Conservation (phyloP, 2,797 vertebrate genomes). For the Hybognathus amarus region DNA sequence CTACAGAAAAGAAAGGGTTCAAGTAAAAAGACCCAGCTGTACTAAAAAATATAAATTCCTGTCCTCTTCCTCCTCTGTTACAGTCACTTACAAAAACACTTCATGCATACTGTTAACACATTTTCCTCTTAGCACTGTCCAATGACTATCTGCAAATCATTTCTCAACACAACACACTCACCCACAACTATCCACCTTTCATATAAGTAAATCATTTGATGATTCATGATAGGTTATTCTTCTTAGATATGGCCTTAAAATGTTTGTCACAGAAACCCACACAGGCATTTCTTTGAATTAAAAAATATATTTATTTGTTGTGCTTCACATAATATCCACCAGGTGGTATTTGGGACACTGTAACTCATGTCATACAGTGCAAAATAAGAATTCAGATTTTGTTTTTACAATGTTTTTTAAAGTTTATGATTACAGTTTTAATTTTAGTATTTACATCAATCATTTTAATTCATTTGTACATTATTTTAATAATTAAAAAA, state of each 20-base stretch:
- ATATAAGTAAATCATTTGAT: not conserved
- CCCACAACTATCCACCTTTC: not conserved
- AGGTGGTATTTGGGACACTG: constrained; percentile 8
- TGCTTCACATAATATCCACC: constrained; percentile 10
- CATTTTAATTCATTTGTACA: not conserved
- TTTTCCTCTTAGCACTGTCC: not conserved
- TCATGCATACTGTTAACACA: not conserved
- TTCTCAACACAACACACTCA: not conserved
- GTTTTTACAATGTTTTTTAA: not conserved
- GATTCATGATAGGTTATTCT: no score
- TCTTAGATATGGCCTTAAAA: not conserved
- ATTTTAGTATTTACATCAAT: not conserved
- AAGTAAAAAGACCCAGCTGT: not conserved
- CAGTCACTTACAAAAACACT: not conserved
- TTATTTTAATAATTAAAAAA: not conserved
- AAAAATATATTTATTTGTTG: not conserved
- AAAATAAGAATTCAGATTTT: not conserved
- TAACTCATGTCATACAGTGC: not conserved
- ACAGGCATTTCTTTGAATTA: not conserved
- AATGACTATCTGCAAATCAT: not conserved
- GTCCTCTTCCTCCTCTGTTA: not conserved
- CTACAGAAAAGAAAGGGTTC: not conserved
- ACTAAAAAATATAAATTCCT: not conserved
- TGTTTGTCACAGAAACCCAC: not conserved
- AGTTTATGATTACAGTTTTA: not conserved